phyloP scores from a whole-genome alignment of 2,797 vertebrate genomes.

The Leucoraja ocellata region DNA sequence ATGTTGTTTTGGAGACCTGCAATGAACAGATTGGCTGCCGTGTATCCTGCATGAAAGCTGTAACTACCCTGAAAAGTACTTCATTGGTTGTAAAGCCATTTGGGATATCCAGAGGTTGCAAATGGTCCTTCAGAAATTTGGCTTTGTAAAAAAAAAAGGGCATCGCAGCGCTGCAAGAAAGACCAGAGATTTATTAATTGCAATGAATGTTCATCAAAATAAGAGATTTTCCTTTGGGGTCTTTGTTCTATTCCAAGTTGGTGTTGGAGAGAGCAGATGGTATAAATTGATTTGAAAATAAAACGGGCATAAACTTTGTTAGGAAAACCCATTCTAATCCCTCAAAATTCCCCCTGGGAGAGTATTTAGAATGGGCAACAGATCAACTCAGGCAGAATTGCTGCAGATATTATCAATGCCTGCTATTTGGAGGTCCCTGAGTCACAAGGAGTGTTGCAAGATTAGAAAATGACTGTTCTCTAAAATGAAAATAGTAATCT shows the following conservation, averaged over 20 bases:
- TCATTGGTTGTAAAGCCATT: no score
- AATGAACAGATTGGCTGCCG: no score
- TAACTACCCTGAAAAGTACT: no score
- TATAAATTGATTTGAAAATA: constrained; percentile 3
- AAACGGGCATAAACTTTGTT: not conserved
- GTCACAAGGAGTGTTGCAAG: not conserved
- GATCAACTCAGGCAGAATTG: not conserved
- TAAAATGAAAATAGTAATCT: not conserved
- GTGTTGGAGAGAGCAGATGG: not conserved
- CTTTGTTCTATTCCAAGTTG: not conserved
- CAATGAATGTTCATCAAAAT: not conserved
- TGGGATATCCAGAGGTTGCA: no score
- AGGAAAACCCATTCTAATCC: not conserved
- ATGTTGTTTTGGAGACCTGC: no score
- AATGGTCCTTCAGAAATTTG: no score
- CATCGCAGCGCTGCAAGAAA: not conserved
- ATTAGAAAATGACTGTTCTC: not conserved
- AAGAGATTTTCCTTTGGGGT: not conserved
- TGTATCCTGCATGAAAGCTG: no score
- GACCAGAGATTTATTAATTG: not conserved
- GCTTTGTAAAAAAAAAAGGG: not conserved
- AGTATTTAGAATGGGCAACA: not conserved
- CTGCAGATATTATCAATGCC: not conserved
- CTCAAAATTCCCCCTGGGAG: not conserved
- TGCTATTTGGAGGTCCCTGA: not conserved